A percentile compares a stretch with the other conserved stretches of the same genome.
Evolutionary conservation across 1,140 invertebrate species (phyloP).

Genomic region (Aporrectodea caliginosa): DNA sequence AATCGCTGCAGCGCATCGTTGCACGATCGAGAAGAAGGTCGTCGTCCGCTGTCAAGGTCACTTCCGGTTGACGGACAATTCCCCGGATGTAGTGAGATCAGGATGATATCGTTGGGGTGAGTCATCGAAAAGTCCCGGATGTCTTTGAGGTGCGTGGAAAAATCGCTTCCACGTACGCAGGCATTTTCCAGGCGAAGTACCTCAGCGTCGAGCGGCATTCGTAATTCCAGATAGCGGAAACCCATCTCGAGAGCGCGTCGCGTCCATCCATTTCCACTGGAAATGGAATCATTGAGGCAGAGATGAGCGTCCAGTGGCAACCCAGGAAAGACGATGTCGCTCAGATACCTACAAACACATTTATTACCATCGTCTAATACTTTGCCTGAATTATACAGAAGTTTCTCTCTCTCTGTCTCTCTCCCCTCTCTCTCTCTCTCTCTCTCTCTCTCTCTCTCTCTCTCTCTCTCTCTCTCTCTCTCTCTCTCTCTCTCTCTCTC

Average conservation of each 20-base stretch:
- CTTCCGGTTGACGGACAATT: background rate
- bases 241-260: background rate
- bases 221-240: background rate
- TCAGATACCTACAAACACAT: background rate
- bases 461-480: no score
- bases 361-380: no score
- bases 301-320: background rate
- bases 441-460: no score
- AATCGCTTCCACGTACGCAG: background rate
- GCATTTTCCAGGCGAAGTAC: background rate
- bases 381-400: no score
- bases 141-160: background rate
- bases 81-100: background rate
- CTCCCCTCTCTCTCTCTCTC: no score
- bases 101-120: background rate
- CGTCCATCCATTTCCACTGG: background rate
- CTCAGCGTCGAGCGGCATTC: background rate
- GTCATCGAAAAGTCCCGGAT: background rate
- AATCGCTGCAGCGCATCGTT: background rate
- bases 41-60: background rate
- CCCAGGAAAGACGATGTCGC: background rate
- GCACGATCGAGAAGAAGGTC: no score
- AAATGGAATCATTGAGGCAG: background rate
- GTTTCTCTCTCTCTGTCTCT: no score
- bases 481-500: no score